Percentiles rank a stretch among this genome's conserved stretches.
These are phyloP conservation scores for Apodemia zela DNA, from an alignment of 2,888 invertebrate species.

Conservation along the genomic window DNA sequence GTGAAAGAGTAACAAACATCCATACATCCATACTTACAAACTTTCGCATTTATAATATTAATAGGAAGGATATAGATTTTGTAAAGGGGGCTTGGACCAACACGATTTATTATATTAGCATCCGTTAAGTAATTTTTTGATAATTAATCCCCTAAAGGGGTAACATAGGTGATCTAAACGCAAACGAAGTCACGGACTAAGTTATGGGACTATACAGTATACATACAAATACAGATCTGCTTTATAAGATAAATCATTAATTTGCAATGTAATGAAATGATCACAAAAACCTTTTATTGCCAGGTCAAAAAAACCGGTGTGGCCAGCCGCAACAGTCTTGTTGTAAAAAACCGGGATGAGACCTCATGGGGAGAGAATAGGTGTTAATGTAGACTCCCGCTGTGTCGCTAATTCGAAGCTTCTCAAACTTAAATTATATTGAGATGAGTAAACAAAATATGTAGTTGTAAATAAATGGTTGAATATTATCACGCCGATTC, in stretches of 20 bases:
- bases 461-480: too few relatives aligned
- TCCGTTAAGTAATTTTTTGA: too few relatives aligned
- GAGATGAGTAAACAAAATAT: too few relatives aligned
- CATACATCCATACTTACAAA: too few relatives aligned
- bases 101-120: too few relatives aligned
- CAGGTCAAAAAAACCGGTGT: neutral
- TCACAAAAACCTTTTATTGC: slow-evolving; percentile 2
- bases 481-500: too few relatives aligned
- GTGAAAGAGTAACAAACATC: too few relatives aligned
- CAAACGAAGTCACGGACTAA: neutral
- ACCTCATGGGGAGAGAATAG: slow-evolving; percentile 9
- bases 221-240: neutral
- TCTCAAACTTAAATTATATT: neutral
- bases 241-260: slow-evolving; percentile 4
- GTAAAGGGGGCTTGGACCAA: too few relatives aligned
- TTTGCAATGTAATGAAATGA: slow-evolving; percentile 9
- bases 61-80: too few relatives aligned
- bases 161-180: neutral
- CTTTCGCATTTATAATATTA: too few relatives aligned
- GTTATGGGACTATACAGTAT: neutral
- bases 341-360: slow-evolving; percentile 18
- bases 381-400: slow-evolving; percentile 9
- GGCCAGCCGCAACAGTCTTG: slow-evolving; percentile 19
- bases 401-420: neutral
- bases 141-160: too few relatives aligned